Evolutionary conservation across 2,797 vertebrate genomes (phyloP).

Genomic region (Crax fasciolata): DNA sequence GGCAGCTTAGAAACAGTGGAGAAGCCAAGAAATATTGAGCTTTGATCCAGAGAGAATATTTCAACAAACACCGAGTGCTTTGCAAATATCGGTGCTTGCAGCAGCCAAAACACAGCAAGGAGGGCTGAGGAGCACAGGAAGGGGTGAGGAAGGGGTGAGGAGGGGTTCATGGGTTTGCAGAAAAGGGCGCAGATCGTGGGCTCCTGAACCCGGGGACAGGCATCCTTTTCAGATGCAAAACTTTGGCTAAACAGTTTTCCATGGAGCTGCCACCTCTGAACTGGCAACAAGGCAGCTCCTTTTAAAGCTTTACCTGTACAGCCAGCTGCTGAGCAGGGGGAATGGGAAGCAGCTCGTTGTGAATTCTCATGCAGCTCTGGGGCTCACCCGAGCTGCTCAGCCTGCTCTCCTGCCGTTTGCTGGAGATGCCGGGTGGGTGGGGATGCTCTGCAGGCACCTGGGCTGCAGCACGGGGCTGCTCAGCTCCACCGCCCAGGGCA

Average conservation of each 20-base stretch:
- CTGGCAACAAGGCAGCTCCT: not conserved
- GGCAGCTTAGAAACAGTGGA: not conserved
- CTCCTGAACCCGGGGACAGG: accelerated
- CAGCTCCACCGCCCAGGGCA: not conserved
- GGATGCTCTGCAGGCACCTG: not conserved
- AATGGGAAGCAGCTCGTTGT: accelerated
- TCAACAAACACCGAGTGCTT: not conserved
- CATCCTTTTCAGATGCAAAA: not conserved
- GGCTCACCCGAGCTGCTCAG: constrained; percentile 21
- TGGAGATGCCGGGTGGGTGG: not conserved
- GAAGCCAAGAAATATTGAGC: constrained; percentile 56
- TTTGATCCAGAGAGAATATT: constrained; percentile 43
- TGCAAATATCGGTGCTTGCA: not conserved
- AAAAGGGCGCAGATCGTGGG: not conserved
- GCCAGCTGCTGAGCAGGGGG: accelerated
- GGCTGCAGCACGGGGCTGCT: not conserved
- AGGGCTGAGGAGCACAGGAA: not conserved
- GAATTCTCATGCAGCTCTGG: not conserved
- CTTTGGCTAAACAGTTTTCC: accelerated
- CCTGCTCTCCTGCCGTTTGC: not conserved
- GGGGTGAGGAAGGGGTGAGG: not conserved
- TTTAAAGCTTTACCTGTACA: accelerated
- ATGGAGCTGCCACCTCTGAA: not conserved
- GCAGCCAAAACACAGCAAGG: not conserved
- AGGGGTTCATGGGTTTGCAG: not conserved